Percentiles rank a stretch among this genome's conserved stretches.
Evolutionary conservation across 2,888 invertebrate species (phyloP).

Genomic region (Quadroppia sp.): DNA sequence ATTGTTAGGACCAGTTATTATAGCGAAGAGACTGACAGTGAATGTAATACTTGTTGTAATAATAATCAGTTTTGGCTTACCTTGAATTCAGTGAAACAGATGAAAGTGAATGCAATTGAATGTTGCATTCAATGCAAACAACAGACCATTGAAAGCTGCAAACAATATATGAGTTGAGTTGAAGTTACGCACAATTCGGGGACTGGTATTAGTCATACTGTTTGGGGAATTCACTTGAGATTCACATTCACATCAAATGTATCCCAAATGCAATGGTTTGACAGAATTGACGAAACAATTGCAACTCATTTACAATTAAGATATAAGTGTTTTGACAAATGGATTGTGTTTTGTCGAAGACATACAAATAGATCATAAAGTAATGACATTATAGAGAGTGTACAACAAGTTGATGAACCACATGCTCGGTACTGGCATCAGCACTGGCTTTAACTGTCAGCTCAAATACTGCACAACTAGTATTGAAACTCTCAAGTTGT

Average conservation of each 20-base stretch:
- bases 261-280: not conserved
- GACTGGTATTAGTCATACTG: not conserved
- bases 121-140: not conserved
- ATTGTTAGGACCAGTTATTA: slow-evolving; percentile 1
- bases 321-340: not conserved
- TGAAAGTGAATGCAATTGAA: not conserved
- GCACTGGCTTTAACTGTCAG: not conserved
- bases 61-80: slow-evolving; percentile 7
- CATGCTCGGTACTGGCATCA: not conserved
- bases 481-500: not conserved
- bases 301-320: not conserved
- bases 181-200: not conserved
- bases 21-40: not conserved
- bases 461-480: not conserved
- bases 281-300: not conserved
- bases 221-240: not conserved
- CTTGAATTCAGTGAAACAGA: not conserved
- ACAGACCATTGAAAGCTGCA: not conserved
- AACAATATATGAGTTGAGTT: not conserved
- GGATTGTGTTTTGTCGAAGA: not conserved
- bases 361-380: not conserved
- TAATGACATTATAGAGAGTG: slow-evolving; percentile 2
- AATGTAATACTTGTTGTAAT: not conserved
- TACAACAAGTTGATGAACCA: slow-evolving; percentile 15
- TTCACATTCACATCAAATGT: not conserved